phyloP scores from a whole-genome alignment of 1,140 invertebrate genomes.

The Glossosoma conforme region DNA sequence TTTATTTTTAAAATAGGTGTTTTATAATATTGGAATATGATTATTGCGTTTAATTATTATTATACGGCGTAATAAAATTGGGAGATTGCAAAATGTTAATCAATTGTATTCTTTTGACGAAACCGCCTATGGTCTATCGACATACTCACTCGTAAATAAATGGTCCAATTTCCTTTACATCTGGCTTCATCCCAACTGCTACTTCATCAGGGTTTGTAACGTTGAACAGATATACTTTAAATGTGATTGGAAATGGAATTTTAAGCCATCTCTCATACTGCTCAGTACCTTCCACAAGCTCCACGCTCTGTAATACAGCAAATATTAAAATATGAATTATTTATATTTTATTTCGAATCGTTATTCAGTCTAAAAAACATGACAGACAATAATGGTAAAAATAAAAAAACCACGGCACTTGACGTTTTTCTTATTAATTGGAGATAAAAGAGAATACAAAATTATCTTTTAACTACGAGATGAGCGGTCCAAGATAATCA shows the following conservation, averaged over 20 bases:
- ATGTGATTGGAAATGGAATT: slow-evolving; percentile 43
- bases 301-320: slow-evolving; percentile 23
- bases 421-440: not conserved
- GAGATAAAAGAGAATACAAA: not conserved
- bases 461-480: not conserved
- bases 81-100: not conserved
- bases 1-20: not conserved
- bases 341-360: not conserved
- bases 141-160: slow-evolving; percentile 52
- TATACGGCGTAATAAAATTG: not conserved
- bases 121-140: not conserved
- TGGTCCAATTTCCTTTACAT: slow-evolving; percentile 45
- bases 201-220: slow-evolving; percentile 55
- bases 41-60: not conserved
- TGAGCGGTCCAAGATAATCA: not conserved
- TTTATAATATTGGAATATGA: not conserved
- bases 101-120: not conserved
- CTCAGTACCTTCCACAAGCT: slow-evolving; percentile 44
- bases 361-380: not conserved
- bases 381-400: not conserved
- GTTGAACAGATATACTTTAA: slow-evolving; percentile 61
- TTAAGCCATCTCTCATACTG: slow-evolving; percentile 45
- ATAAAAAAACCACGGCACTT: not conserved
- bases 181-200: slow-evolving; percentile 1
- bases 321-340: not conserved